Percentiles rank a stretch among this genome's conserved stretches.
Evolutionary conservation across 2,888 invertebrate species (phyloP).

Genomic region (Marasmarcha lunaedactyla): DNA sequence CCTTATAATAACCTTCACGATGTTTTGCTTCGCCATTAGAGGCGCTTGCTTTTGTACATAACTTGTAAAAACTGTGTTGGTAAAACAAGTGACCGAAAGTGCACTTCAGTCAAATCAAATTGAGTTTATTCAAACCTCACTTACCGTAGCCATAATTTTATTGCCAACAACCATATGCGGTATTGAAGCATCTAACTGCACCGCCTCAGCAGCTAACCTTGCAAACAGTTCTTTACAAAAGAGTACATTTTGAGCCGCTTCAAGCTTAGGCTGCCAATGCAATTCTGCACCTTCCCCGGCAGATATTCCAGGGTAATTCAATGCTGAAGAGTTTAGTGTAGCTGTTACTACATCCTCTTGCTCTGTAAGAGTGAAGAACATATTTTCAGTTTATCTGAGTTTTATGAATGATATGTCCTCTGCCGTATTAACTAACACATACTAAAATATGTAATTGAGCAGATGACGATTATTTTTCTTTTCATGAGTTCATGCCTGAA

Average conservation of each 20-base stretch:
- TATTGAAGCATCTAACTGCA: slow-evolving; percentile 91
- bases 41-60: too few relatives aligned
- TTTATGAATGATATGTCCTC: too few relatives aligned
- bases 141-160: slow-evolving; percentile 94
- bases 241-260: slow-evolving; percentile 95
- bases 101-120: too few relatives aligned
- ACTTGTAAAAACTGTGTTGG: too few relatives aligned
- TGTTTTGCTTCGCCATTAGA: too few relatives aligned
- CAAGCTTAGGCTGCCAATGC: slow-evolving; percentile 96
- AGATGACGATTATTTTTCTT: too few relatives aligned
- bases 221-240: slow-evolving; percentile 97
- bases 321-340: slow-evolving; percentile 81
- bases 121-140: slow-evolving; percentile 11
- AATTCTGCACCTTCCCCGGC: slow-evolving; percentile 74
- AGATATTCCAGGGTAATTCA: slow-evolving; percentile 74
- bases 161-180: slow-evolving; percentile 98
- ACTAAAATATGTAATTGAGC: too few relatives aligned
- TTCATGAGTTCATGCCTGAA: too few relatives aligned
- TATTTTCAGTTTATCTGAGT: too few relatives aligned
- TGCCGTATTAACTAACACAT: too few relatives aligned
- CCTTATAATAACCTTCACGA: too few relatives aligned
- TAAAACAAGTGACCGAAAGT: too few relatives aligned
- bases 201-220: slow-evolving; percentile 93
- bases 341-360: slow-evolving; percentile 91
- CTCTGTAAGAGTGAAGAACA: slow-evolving; percentile 72